These are phyloP conservation scores for Drosophila mayri DNA, from an alignment of 1,140 invertebrate species.

Conservation along the genomic window DNA sequence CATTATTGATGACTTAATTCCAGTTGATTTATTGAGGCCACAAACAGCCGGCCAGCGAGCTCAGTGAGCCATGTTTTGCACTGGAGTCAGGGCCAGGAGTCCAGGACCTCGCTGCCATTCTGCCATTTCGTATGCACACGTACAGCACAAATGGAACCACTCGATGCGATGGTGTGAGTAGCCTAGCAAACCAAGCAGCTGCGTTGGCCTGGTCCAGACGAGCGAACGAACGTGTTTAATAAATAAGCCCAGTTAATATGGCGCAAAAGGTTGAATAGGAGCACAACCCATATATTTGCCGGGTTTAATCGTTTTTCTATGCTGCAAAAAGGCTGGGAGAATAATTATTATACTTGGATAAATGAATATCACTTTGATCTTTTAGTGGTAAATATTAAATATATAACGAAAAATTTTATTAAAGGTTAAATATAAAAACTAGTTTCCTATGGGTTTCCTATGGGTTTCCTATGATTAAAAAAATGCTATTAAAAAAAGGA, in stretches of 20 bases:
- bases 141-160: constrained; percentile 40
- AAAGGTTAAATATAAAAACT: no score
- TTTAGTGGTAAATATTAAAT: no score
- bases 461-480: no score
- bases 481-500: no score
- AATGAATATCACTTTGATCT: neutral
- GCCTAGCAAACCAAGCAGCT: constrained; percentile 6
- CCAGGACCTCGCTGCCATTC: constrained; percentile 21
- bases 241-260: constrained; percentile 76
- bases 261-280: constrained; percentile 56
- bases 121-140: constrained; percentile 74
- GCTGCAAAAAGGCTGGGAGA: no score
- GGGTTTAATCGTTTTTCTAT: constrained; percentile 15
- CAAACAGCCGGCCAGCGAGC: constrained; percentile 64
- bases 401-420: no score
- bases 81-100: constrained; percentile 29
- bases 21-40: constrained; percentile 81
- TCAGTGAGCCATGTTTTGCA: constrained; percentile 34
- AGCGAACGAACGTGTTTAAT: constrained; percentile 66
- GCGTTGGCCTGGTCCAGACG: constrained; percentile 10
- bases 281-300: constrained; percentile 12
- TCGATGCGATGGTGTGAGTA: constrained; percentile 1
- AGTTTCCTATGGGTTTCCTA: no score
- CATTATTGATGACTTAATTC: constrained; percentile 82
- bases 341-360: neutral